phyloP scores from a whole-genome alignment of 2,113 vertebrate species.

The Numida meleagris region DNA sequence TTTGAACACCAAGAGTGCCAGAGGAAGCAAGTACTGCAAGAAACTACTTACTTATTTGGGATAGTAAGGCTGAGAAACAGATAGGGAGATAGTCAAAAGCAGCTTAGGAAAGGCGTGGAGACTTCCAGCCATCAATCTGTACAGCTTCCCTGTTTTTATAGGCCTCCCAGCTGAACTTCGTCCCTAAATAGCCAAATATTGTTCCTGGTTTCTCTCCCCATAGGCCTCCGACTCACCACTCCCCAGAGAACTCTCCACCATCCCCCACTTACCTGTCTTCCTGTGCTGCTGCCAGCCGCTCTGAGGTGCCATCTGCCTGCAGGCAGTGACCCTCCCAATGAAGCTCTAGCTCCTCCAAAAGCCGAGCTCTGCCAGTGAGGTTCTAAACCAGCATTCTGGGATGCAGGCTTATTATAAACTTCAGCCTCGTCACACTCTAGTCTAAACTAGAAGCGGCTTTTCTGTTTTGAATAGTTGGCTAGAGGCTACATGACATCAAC shows the following conservation, averaged over 20 bases:
- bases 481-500: conserved; percentile 39
- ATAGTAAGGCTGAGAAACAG: neutral
- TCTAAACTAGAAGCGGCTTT: conserved; percentile 46
- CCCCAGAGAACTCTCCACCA: neutral
- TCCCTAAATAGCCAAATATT: neutral
- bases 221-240: neutral
- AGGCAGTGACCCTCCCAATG: rapidly evolving
- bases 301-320: rapidly evolving
- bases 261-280: conserved; percentile 1
- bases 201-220: rapidly evolving
- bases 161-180: neutral
- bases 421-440: conserved; percentile 20
- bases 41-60: neutral
- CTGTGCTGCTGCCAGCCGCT: rapidly evolving
- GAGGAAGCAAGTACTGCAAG: neutral
- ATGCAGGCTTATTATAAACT: neutral
- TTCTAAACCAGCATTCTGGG: rapidly evolving
- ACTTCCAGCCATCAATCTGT: neutral
- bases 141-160: neutral
- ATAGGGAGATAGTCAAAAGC: neutral
- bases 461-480: conserved; percentile 56
- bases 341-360: neutral
- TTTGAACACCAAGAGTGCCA: rapidly evolving
- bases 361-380: neutral
- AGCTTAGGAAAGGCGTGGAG: neutral